Base-by-base conservation (phyloP, 2,797 vertebrate species). In the Spinibarbus caldwelli region DNA sequence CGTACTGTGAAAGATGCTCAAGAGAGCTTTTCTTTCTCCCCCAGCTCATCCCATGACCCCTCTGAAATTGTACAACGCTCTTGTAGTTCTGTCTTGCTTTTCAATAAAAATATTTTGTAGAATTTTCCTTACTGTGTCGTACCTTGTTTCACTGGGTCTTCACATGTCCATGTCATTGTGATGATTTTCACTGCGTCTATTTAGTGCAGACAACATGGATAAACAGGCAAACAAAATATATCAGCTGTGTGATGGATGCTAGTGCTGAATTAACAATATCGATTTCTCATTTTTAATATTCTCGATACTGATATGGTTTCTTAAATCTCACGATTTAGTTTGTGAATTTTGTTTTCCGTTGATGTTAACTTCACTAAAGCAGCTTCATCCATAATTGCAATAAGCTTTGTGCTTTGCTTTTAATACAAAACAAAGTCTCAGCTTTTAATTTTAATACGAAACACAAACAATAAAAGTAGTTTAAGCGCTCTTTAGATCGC, bases 71-170 rank as follows among this genome's bases (percentile, higher is more conserved):
- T 96, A 95, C 92, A 93, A 93, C 93, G 94, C 95, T 96, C 93
- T 95, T 94, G 93, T 93, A 95, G 94, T 95, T 93, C 95, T 94
- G 95, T 96, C 95, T 95, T 95, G 94, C 96, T 97, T 98, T 97
- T 97, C 95, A 97, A 96, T 97, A 97, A 98, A 59, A 94, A 96
- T 94, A 88, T 95, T 98, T 98, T 98, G 95, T 97, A 98, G 96
- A 96, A 94, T 96, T 97, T 96, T 87, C 86, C 47, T 88, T 68
- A 7, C 34, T 23, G 72, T 57, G 80, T 54, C 43, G 15, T 71
- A 0, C 6, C 68, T 86, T 52, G 3, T 31, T 57, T 80, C 29
- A 15, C 21, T 11, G 7, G 19, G 17, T 78, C 36, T 59, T 62
- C 15, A 78, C 2, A 0, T 34, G 7, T 57, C 23, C 7, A 41